Evolutionary conservation across 2,888 invertebrate genomes (phyloP), one percentile per base, ranked within the genome.

Genomic region (Syrista parreyssii): DNA sequence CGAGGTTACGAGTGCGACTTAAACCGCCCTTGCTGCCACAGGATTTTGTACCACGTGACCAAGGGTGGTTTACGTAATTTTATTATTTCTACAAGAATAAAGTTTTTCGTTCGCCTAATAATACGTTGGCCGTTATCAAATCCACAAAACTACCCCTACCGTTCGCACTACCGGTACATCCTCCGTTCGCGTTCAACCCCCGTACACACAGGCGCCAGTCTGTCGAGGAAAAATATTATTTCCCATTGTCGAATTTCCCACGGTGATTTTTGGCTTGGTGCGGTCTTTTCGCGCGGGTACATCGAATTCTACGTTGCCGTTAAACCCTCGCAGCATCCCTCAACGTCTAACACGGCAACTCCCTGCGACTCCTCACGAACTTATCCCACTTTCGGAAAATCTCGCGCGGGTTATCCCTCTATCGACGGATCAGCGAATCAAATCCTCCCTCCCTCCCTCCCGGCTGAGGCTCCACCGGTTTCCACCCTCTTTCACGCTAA

Each of bases 111-210:
- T 33, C n/a, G 30, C 68, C 33, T 36, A 79, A 80, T 80, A 79
- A 80, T 79, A 75, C 55, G 31, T 33, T 79, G 76, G 80, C 76
- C 77, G 80, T 84, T 84, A 83, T 81, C 78, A 80, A 83, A 79
- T 82, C 78, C 72, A 32, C 69, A 73, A 68, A 31, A 31, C 32
- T 74, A 31, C 12, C 36, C 76, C 77, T 78, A 79, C 79, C 76
- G 80, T 68, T 32, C 78, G 74, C 79, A 76, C 75, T 74, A 78
- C 12, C 12, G n/a, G 23, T 9, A 55, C 6, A 55, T 15, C 40
- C 15, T 12, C 40, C 40, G 9, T 23, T 55, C 2, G 9, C 6
- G 34, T 34, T 9, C 23, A 55, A 15, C 12, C 36, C 4, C 9
- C 4, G 9, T 9, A 15, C 0, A 23, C 9, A 55, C 55, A n/a